Conservation (phyloP, 2,113 vertebrate genomes). For the Fregata magnificens region DNA sequence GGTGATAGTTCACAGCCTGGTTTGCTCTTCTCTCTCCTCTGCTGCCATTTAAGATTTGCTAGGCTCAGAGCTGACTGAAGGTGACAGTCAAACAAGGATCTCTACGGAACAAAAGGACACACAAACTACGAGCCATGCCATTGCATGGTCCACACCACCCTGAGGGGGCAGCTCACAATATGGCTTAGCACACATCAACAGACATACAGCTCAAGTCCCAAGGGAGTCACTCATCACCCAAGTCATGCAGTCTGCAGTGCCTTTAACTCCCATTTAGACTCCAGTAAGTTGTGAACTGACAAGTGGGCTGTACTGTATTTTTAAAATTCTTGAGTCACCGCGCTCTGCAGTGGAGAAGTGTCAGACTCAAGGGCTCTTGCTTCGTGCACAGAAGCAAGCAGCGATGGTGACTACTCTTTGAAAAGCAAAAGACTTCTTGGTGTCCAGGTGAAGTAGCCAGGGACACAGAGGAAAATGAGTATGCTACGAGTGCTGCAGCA, state of each 20-base stretch:
- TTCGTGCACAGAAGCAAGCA: neutral
- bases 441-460: neutral
- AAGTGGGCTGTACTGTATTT: conserved; percentile 40
- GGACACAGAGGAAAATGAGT: neutral
- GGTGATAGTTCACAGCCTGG: neutral
- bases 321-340: conserved; percentile 34
- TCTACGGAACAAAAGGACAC: neutral
- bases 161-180: neutral
- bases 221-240: neutral
- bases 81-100: neutral
- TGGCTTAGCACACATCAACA: neutral
- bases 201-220: neutral
- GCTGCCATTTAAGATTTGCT: neutral
- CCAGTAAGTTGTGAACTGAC: neutral
- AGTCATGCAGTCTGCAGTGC: neutral
- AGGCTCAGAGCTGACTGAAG: neutral
- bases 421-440: neutral
- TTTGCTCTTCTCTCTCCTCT: neutral
- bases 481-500: neutral
- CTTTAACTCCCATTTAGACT: neutral
- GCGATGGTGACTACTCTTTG: neutral
- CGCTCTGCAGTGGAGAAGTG: neutral
- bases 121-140: neutral
- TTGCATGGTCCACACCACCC: neutral
- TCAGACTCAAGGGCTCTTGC: conserved; percentile 31